These are phyloP conservation scores for Coluber constrictor DNA, from an alignment of 2,797 vertebrate species.

Conservation along the genomic window DNA sequence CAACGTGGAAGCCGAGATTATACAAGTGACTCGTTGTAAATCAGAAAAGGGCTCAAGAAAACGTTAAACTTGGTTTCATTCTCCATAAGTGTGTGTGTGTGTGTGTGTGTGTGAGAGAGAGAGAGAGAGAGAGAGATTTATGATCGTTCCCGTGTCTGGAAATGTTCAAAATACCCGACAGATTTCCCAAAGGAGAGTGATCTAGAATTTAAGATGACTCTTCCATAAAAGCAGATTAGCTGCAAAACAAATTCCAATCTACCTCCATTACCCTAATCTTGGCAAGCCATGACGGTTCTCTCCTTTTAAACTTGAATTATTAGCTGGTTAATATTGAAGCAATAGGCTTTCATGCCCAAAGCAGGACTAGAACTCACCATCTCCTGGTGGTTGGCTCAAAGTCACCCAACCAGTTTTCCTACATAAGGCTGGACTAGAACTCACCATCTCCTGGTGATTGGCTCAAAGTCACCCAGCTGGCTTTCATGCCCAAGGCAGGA, in stretches of 20 bases:
- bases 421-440: neutral
- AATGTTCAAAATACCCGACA: neutral
- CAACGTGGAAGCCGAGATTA: neutral
- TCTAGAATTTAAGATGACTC: neutral
- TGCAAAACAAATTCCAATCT: neutral
- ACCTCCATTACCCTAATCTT: neutral
- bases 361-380: neutral
- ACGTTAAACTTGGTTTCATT: neutral
- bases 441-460: no score
- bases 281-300: neutral
- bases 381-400: neutral
- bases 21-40: neutral
- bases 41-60: neutral
- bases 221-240: neutral
- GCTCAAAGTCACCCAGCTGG: neutral
- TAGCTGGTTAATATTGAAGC: neutral
- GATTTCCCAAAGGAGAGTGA: neutral
- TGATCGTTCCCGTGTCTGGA: neutral
- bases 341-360: neutral
- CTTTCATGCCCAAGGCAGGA: neutral
- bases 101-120: neutral
- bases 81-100: neutral
- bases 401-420: neutral
- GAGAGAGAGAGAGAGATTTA: neutral
- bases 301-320: neutral